phyloP scores from a whole-genome alignment of 2,797 vertebrate genomes.

The Melopsittacus undulatus region DNA sequence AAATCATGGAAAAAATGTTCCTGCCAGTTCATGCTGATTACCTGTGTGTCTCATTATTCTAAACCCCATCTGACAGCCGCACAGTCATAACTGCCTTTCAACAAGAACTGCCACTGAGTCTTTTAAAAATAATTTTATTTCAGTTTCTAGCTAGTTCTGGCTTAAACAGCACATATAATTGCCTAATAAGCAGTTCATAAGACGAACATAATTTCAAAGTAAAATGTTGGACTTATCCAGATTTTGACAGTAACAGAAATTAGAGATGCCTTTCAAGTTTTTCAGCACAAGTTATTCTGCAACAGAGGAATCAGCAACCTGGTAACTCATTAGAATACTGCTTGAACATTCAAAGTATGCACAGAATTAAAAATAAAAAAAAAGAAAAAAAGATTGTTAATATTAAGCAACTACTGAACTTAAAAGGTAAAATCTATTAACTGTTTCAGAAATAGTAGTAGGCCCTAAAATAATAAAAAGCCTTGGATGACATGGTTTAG shows the following conservation, averaged over 20 bases:
- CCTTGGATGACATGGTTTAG: no score
- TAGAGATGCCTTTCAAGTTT: constrained; percentile 59
- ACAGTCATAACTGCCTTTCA: constrained; percentile 62
- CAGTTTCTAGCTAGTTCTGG: constrained; percentile 55
- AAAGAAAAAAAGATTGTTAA: background rate
- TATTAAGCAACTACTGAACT: background rate
- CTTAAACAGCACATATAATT: constrained; percentile 69
- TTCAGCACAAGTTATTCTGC: constrained; percentile 12
- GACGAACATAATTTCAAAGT: constrained; percentile 68
- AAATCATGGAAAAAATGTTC: constrained; percentile 52
- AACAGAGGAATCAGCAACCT: constrained; percentile 19
- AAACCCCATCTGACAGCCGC: constrained; percentile 52
- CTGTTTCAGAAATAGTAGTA: background rate
- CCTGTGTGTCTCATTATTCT: constrained; percentile 61
- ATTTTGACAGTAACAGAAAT: constrained; percentile 52
- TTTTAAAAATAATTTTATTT: constrained; percentile 70
- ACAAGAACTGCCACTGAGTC: constrained; percentile 51
- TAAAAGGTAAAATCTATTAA: background rate
- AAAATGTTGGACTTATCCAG: constrained; percentile 56
- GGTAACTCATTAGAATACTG: constrained; percentile 7
- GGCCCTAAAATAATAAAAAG: background rate
- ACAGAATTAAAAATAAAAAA: background rate
- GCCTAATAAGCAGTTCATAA: constrained; percentile 69
- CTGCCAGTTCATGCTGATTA: constrained; percentile 59
- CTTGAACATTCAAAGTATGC: background rate